Evolutionary conservation across 2,113 vertebrate species (phyloP).

Genomic region (Columbina picui): DNA sequence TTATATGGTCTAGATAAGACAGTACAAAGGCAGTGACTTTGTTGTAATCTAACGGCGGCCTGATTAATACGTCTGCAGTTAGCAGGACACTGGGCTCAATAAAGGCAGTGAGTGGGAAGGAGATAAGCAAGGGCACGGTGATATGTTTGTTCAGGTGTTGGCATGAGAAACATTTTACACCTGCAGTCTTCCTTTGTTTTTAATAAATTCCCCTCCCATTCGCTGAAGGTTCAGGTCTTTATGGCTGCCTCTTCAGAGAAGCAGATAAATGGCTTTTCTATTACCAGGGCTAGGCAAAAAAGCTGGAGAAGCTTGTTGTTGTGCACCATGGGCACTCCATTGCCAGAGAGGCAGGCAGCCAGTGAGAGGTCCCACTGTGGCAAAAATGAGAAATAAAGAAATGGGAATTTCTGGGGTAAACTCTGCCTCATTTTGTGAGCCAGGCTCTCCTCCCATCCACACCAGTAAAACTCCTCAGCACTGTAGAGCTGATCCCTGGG

Average conservation of each 20-base stretch:
- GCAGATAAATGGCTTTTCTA: not conserved
- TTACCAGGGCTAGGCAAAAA: not conserved
- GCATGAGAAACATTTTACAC: conserved; percentile 29
- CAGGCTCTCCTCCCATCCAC: not conserved
- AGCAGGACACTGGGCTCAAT: not conserved
- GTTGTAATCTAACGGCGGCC: not conserved
- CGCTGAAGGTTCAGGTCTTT: not conserved
- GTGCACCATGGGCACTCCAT: not conserved
- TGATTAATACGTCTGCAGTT: conserved; percentile 21
- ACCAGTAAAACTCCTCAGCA: not conserved
- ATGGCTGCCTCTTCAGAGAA: not conserved
- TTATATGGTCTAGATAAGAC: conserved; percentile 5
- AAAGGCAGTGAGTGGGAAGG: conserved; percentile 3
- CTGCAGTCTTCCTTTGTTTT: conserved; percentile 14
- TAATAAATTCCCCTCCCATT: not conserved
- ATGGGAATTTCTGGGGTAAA: not conserved
- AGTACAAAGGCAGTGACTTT: not conserved
- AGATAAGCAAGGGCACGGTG: conserved; percentile 25
- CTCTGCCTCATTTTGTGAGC: not conserved
- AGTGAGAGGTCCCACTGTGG: not conserved
- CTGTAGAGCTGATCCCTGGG: not conserved
- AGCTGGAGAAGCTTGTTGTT: not conserved
- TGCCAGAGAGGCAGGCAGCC: not conserved
- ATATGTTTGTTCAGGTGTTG: conserved; percentile 56
- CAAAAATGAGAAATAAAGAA: not conserved